Evolutionary conservation across 2,888 invertebrate species (phyloP), one percentile per base, ranked within the genome.

Genomic region (Fragum whitleyi): DNA sequence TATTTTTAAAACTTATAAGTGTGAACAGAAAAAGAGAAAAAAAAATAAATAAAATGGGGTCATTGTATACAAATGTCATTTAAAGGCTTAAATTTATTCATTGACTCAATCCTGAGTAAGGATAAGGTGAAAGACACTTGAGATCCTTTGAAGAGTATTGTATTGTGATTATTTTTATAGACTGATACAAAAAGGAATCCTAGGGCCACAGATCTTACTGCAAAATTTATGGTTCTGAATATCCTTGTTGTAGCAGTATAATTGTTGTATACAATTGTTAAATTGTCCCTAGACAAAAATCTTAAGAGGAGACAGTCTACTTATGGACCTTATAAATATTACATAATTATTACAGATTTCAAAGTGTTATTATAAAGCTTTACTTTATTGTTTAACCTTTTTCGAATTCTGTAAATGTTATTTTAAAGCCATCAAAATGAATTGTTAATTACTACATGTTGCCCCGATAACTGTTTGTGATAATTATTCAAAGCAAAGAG

Each of bases 281-380:
- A 32, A 26, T 53, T 70, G 76, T 82, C 78, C 85, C 76, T 84
- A 81, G 90, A 90, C 90, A 90, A 90, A 87, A 90, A 90, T 90
- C 90, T 90, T 87, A n/a, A 87, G 87, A 87, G 81, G 74, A 86
- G 84, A 82, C 68, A 68, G 82, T 72, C 71, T 79, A 74, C 70
- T 84, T 65, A 65, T 88, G 88, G 89, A 87, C 88, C 88, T 88
- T 87, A 81, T 79, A 23, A 79, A 53, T 74, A 26, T 42, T 65
- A 61, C 53, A 51, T 72, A 19, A 26, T 36, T 55, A 28, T 29
- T 55, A 36, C 32, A 36, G 32, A 6, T 36, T 36, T 36, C 32
- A 36, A 36, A 9, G 3, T 36, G 3, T 6, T 36, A 36, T 36
- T 9, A 36, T 3, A 36, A 36, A 36, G 9, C n/a, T n/a, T n/a